These are phyloP conservation scores for Parascotia fuliginaria DNA, from an alignment of 2,888 invertebrate species.

Conservation along the genomic window DNA sequence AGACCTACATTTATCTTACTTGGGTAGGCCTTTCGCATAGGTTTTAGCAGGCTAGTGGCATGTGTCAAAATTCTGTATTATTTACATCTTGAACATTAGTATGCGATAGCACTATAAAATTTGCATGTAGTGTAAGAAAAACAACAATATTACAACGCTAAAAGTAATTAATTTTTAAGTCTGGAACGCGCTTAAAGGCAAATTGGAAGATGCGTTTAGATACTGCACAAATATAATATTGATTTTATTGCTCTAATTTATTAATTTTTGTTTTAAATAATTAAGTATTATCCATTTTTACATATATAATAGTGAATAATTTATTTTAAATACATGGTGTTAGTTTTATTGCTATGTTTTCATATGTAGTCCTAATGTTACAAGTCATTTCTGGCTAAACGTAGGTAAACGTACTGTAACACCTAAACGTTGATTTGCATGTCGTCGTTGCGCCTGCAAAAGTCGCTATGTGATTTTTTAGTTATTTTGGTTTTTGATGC, in stretches of 20 bases:
- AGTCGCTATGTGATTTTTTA: too few relatives aligned
- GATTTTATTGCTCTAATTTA: slow-evolving; percentile 1
- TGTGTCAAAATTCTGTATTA: slow-evolving; percentile 48
- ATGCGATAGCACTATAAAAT: slow-evolving; percentile 6
- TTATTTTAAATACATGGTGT: slow-evolving; percentile 26
- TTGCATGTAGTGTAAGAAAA: slow-evolving; percentile 2
- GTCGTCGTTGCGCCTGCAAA: too few relatives aligned
- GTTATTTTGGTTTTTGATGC: too few relatives aligned
- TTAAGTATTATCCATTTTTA: slow-evolving; percentile 15
- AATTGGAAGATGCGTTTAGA: slow-evolving; percentile 35
- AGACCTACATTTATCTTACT: slow-evolving; percentile 79
- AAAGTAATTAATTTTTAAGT: slow-evolving; percentile 3
- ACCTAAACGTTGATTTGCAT: too few relatives aligned
- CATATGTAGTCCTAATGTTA: too few relatives aligned
- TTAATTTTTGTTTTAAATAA: slow-evolving; percentile 3
- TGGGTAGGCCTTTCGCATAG: slow-evolving; percentile 51
- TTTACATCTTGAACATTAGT: slow-evolving; percentile 7
- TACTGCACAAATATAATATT: slow-evolving; percentile 26
- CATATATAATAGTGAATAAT: slow-evolving; percentile 19
- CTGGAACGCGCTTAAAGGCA: slow-evolving; percentile 22
- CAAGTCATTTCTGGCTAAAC: too few relatives aligned
- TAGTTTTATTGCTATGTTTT: slow-evolving; percentile 15
- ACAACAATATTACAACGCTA: slow-evolving; percentile 10
- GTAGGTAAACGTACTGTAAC: too few relatives aligned
- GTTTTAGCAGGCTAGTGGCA: slow-evolving; percentile 41